Conservation (phyloP, 2,888 invertebrate genomes). For the Adela reaumurella region DNA sequence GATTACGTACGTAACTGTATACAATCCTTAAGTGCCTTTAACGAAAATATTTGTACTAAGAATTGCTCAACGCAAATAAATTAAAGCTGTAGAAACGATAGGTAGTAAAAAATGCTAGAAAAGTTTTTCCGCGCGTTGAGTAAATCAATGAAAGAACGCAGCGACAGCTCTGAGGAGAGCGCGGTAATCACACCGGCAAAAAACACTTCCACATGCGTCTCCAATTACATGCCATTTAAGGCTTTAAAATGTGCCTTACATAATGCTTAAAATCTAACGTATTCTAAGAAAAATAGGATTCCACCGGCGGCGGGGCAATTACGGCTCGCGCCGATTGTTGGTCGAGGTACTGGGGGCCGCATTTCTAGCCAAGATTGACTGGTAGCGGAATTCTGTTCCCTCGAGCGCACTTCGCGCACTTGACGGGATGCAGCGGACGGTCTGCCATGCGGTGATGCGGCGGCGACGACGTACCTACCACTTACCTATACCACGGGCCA, state of each 20-base stretch:
- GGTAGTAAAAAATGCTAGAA: too few relatives aligned
- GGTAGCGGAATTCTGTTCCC: constrained; percentile 33
- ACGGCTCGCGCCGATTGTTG: not conserved
- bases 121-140: not conserved
- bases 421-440: not conserved
- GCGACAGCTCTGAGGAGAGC: constrained; percentile 11
- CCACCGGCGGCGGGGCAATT: not conserved
- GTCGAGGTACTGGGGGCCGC: constrained; percentile 34
- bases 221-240: constrained; percentile 51
- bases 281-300: constrained; percentile 14
- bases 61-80: too few relatives aligned
- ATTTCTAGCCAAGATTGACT: constrained; percentile 51
- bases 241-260: constrained; percentile 37
- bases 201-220: constrained; percentile 33
- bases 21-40: too few relatives aligned
- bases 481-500: too few relatives aligned
- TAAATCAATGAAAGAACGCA: not conserved
- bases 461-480: too few relatives aligned
- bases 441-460: too few relatives aligned
- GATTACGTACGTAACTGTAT: too few relatives aligned
- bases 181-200: constrained; percentile 40
- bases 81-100: too few relatives aligned
- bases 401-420: not conserved
- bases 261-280: constrained; percentile 35
- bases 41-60: too few relatives aligned